A percentile compares a stretch with the other conserved stretches of the same genome.
phyloP scores from a whole-genome alignment of 2,888 invertebrate genomes.

The Nomada fucata region DNA sequence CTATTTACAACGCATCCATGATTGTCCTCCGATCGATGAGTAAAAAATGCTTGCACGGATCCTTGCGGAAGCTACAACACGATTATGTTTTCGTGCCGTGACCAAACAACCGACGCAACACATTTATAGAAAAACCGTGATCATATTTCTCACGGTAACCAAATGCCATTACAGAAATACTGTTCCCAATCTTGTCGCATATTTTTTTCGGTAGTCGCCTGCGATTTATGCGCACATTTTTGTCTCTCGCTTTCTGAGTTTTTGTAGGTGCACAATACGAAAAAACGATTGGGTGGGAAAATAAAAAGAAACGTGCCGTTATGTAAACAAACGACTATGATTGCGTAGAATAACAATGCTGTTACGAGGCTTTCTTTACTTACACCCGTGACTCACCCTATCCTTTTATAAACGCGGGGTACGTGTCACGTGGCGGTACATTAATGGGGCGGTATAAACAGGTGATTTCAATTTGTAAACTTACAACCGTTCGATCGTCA shows the following conservation, averaged over 20 bases:
- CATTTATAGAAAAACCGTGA: slow-evolving; percentile 25
- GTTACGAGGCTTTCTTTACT: slow-evolving; percentile 39
- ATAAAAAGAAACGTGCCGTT: slow-evolving; percentile 20
- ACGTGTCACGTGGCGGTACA: slow-evolving; percentile 3
- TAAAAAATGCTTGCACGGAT: not conserved
- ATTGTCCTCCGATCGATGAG: not conserved
- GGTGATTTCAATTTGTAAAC: not conserved
- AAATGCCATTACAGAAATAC: slow-evolving; percentile 41
- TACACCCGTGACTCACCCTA: slow-evolving; percentile 37
- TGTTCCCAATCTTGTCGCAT: not conserved
- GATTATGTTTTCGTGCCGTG: slow-evolving; percentile 43
- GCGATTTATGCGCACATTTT: not conserved
- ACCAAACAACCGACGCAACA: slow-evolving; percentile 44
- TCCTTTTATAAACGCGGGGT: slow-evolving; percentile 23
- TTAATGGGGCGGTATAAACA: slow-evolving; percentile 23
- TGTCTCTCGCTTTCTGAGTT: not conserved
- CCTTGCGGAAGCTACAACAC: slow-evolving; percentile 5
- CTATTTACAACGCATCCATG: no score
- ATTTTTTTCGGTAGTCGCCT: not conserved
- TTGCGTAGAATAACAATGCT: slow-evolving; percentile 14
- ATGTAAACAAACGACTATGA: slow-evolving; percentile 36
- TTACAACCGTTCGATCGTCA: not conserved
- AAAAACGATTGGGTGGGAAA: not conserved
- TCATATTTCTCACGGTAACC: slow-evolving; percentile 35
- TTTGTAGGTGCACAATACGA: not conserved